A percentile compares a stretch with the other conserved stretches of the same genome.
These are phyloP conservation scores for Ylistrum balloti DNA, from an alignment of 1,140 invertebrate species.

Conservation along the genomic window DNA sequence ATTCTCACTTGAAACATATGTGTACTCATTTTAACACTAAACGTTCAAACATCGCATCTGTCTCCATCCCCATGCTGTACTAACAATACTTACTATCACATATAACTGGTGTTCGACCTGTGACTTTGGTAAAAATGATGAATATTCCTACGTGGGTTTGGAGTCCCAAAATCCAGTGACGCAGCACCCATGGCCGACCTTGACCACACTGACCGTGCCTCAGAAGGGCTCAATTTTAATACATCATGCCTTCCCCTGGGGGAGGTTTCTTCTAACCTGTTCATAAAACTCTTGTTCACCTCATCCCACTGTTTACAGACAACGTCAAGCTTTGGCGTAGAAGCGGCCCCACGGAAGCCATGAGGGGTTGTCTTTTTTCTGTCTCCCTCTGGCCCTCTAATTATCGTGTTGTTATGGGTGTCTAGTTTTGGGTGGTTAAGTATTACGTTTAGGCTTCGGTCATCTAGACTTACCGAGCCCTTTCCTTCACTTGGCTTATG, in stretches of 20 bases:
- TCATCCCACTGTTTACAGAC: constrained; percentile 54
- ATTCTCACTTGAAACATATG: no score
- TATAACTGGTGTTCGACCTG: constrained; percentile 42
- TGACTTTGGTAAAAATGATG: constrained; percentile 54
- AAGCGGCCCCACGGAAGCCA: constrained; percentile 49
- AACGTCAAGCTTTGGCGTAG: constrained; percentile 58
- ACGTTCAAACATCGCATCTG: no score
- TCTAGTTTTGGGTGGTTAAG: constrained; percentile 59
- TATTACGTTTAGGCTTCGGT: constrained; percentile 54
- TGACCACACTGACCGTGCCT: constrained; percentile 54
- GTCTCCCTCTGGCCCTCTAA: constrained; percentile 54
- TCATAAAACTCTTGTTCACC: constrained; percentile 50
- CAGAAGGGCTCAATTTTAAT: constrained; percentile 36
- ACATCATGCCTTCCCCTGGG: neutral
- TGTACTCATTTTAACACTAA: no score
- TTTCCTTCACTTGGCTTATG: constrained; percentile 51
- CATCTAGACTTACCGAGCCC: constrained; percentile 48
- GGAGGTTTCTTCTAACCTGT: constrained; percentile 41
- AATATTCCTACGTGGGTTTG: constrained; percentile 50
- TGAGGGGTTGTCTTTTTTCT: constrained; percentile 28
- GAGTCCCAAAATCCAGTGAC: constrained; percentile 53
- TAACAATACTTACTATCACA: constrained; percentile 42
- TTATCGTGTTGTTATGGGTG: constrained; percentile 52
- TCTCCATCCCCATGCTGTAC: no score
- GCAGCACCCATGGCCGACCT: constrained; percentile 58